These are phyloP conservation scores for Sthenelais limicola DNA, from an alignment of 2,888 invertebrate species.

Conservation along the genomic window DNA sequence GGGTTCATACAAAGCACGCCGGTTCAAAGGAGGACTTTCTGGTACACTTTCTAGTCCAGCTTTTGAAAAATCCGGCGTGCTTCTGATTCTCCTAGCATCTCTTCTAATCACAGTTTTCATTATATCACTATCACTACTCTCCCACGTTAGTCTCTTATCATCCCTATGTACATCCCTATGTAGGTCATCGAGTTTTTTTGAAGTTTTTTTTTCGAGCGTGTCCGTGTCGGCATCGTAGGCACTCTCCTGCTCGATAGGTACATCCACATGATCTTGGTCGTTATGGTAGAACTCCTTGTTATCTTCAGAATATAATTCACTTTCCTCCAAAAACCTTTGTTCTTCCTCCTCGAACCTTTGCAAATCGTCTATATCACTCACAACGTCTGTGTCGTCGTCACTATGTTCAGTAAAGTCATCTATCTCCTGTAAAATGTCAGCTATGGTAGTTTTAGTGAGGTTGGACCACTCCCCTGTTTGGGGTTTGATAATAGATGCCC, in stretches of 20 bases:
- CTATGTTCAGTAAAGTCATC: background rate
- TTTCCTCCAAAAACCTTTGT: too few species aligned
- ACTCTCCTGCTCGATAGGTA: background rate
- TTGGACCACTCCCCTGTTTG: conserved; percentile 8
- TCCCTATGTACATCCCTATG: too few species aligned
- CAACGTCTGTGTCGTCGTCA: too few species aligned
- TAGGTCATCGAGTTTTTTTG: too few species aligned
- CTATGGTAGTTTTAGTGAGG: conserved; percentile 12
- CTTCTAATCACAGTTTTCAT: conserved; percentile 22
- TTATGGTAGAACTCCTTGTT: conserved; percentile 2
- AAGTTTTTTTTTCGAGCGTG: background rate
- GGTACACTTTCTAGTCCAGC: background rate
- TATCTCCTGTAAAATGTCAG: conserved; percentile 14
- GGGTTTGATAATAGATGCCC: too few species aligned
- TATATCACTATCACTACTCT: conserved; percentile 28
- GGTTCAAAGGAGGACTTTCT: conserved; percentile 11
- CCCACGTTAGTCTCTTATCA: conserved; percentile 8
- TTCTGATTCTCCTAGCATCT: too few species aligned
- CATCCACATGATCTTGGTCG: background rate
- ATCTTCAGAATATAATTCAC: too few species aligned
- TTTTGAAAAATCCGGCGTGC: too few species aligned
- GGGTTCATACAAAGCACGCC: conserved; percentile 3
- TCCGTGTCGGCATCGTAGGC: conserved; percentile 22
- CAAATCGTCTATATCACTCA: too few species aligned
- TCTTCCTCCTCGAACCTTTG: too few species aligned